phyloP scores from a whole-genome alignment of 2,113 vertebrate genomes.

The Ascaphus truei region DNA sequence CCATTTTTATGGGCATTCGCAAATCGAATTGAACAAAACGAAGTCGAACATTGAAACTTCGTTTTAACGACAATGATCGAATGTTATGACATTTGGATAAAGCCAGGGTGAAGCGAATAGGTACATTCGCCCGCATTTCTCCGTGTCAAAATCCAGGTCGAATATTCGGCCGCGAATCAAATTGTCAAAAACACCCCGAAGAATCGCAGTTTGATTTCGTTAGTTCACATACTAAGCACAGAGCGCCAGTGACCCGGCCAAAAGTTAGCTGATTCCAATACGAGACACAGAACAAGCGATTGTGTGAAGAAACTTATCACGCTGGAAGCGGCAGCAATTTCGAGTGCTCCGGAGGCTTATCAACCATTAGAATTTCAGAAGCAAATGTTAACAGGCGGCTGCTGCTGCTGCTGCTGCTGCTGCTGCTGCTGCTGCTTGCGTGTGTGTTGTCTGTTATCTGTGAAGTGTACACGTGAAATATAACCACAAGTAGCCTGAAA shows the following conservation, averaged over 20 bases:
- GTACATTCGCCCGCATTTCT: too few species aligned
- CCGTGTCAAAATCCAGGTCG: too few species aligned
- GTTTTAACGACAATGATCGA: too few species aligned
- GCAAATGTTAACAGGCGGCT: neutral
- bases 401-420: neutral
- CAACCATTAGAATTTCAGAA: constrained; percentile 11
- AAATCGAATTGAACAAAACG: too few species aligned
- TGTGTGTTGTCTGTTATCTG: neutral
- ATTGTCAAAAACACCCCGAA: too few species aligned
- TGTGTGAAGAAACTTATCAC: neutral
- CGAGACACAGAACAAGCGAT: neutral
- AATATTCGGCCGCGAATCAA: too few species aligned
- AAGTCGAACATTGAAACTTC: too few species aligned
- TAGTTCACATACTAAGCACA: neutral
- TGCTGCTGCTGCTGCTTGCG: neutral
- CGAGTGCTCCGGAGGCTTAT: neutral
- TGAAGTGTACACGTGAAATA: neutral
- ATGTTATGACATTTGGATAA: too few species aligned
- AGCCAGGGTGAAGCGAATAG: too few species aligned
- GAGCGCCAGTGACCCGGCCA: neutral
- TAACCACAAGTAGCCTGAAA: neutral
- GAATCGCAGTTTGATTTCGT: too few species aligned
- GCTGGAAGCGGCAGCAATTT: neutral
- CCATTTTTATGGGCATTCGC: too few species aligned
- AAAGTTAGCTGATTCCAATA: neutral